Conservation (phyloP, 2,888 invertebrate genomes). For the Drosophila paranaensis region DNA sequence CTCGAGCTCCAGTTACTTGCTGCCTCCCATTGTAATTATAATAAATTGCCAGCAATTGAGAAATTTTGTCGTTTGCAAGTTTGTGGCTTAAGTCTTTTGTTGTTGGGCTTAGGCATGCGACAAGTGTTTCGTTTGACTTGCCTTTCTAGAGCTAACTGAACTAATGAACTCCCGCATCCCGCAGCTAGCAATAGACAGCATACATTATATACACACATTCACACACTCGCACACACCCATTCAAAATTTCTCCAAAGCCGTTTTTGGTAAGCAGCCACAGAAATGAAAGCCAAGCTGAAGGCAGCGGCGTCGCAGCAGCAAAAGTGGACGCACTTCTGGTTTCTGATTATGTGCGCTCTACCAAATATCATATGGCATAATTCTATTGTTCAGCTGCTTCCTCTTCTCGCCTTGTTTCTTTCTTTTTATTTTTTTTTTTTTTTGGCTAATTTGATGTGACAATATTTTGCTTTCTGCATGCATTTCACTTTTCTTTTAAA, state of each 20-base stretch:
- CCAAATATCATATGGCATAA: slow-evolving; percentile 72
- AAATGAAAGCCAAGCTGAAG: slow-evolving; percentile 72
- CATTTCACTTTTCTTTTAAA: slow-evolving; percentile 79
- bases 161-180: slow-evolving; percentile 70
- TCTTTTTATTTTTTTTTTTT: slow-evolving; percentile 24
- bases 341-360: slow-evolving; percentile 58
- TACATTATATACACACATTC: slow-evolving; percentile 18
- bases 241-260: slow-evolving; percentile 75
- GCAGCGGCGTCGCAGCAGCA: slow-evolving; percentile 44
- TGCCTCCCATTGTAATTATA: slow-evolving; percentile 63
- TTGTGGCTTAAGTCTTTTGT: slow-evolving; percentile 70
- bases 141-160: slow-evolving; percentile 62
- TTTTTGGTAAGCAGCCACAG: slow-evolving; percentile 71
- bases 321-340: slow-evolving; percentile 69
- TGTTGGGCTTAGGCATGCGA: slow-evolving; percentile 11
- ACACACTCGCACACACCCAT: slow-evolving; percentile 7
- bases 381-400: slow-evolving; percentile 67
- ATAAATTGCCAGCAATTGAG: slow-evolving; percentile 68
- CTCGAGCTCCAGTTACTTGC: neutral
- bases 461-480: slow-evolving; percentile 57
- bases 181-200: slow-evolving; percentile 46
- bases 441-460: slow-evolving; percentile 64
- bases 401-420: slow-evolving; percentile 25
- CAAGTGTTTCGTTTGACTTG: slow-evolving; percentile 15
- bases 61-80: slow-evolving; percentile 51